Conservation (phyloP, 2,888 invertebrate species). For the Diaperis boleti region DNA sequence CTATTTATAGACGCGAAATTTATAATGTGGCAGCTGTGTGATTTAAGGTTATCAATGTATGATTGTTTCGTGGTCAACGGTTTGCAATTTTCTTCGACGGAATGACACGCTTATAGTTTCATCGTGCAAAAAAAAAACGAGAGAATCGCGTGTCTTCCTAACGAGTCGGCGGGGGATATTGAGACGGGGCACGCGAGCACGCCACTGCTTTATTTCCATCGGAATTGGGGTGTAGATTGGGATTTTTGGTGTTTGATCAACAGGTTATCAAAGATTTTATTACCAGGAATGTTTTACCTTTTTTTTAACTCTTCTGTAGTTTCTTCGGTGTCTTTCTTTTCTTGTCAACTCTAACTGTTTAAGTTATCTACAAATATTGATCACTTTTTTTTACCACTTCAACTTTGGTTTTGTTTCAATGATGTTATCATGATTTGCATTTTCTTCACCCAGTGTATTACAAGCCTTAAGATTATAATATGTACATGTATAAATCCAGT, state of each 20-base stretch:
- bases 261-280: neutral
- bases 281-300: too few relatives aligned
- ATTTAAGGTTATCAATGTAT: slow-evolving; percentile 34
- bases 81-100: slow-evolving; percentile 19
- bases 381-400: too few relatives aligned
- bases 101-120: neutral
- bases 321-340: too few relatives aligned
- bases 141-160: slow-evolving; percentile 16
- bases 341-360: too few relatives aligned
- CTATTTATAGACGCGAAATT: slow-evolving; percentile 28
- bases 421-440: too few relatives aligned
- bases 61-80: slow-evolving; percentile 28
- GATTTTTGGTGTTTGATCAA: neutral
- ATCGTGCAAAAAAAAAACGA: slow-evolving; percentile 9
- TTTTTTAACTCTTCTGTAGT: too few relatives aligned
- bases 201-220: neutral
- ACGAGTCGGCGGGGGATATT: neutral
- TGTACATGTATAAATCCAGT: too few relatives aligned
- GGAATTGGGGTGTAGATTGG: neutral
- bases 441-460: too few relatives aligned
- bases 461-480: too few relatives aligned
- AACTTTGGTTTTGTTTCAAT: too few relatives aligned
- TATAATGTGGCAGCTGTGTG: slow-evolving; percentile 24
- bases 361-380: too few relatives aligned
- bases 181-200: neutral